A percentile compares a stretch with the other conserved stretches of the same genome.
These are phyloP conservation scores for Phrynosoma platyrhinos DNA, from an alignment of 2,113 vertebrate genomes.

Conservation along the genomic window DNA sequence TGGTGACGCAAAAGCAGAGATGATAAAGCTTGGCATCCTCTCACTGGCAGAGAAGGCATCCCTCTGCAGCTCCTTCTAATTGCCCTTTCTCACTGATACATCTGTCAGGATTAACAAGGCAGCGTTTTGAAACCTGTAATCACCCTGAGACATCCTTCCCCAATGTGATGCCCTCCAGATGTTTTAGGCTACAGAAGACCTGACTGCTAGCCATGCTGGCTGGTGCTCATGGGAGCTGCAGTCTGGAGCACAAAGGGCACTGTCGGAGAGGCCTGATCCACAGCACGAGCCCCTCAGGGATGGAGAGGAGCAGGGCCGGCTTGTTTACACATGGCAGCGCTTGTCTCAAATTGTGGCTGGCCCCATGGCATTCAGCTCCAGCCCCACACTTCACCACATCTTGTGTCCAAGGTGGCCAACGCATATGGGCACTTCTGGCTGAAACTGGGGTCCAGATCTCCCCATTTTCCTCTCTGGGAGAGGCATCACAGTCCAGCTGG, in stretches of 20 bases:
- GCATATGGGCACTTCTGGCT: no score
- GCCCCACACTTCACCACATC: no score
- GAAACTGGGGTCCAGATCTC: no score
- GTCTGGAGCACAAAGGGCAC: background rate
- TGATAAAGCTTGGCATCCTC: conserved; percentile 58
- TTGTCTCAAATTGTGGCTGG: no score
- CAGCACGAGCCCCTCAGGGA: no score
- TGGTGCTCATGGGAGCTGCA: background rate
- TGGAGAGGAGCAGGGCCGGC: no score
- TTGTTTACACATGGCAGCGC: no score
- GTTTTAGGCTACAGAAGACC: background rate
- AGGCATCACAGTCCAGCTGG: no score
- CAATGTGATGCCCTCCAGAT: background rate
- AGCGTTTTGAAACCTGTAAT: conserved; percentile 33
- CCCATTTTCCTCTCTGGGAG: no score
- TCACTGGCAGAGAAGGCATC: conserved; percentile 54
- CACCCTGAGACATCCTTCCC: background rate
- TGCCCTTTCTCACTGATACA: conserved; percentile 60
- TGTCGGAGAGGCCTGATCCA: no score
- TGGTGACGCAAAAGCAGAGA: conserved; percentile 62
- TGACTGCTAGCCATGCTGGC: background rate
- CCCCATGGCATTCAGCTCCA: no score
- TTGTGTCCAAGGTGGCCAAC: no score
- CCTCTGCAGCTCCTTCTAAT: conserved; percentile 10
- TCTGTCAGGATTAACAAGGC: conserved; percentile 47